A percentile compares a stretch with the other conserved stretches of the same genome.
Evolutionary conservation across 1,140 invertebrate genomes (phyloP).

Genomic region (Bombus confusus): DNA sequence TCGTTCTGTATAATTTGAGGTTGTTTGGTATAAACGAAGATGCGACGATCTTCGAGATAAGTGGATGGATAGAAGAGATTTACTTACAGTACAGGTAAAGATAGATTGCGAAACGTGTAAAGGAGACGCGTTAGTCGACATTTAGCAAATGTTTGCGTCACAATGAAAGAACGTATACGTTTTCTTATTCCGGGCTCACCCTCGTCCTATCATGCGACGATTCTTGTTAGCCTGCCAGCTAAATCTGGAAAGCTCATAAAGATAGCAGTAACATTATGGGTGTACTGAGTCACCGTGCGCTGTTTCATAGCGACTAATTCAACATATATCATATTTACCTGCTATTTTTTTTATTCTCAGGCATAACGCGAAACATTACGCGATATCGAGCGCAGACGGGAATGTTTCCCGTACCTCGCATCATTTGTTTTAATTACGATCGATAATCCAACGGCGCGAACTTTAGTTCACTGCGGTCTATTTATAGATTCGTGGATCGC

Average conservation of each 20-base stretch:
- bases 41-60: neutral
- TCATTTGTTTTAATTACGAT: slow-evolving; percentile 35
- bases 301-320: neutral
- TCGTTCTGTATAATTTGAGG: neutral
- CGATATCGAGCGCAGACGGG: slow-evolving; percentile 26
- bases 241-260: slow-evolving; percentile 38
- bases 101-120: too few relatives aligned
- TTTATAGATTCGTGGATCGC: neutral
- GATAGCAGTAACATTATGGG: slow-evolving; percentile 25
- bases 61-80: slow-evolving; percentile 24
- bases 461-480: neutral
- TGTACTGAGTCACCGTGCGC: slow-evolving; percentile 29
- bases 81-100: neutral
- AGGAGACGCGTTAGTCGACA: neutral
- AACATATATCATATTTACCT: neutral
- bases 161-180: slow-evolving; percentile 7
- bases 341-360: neutral
- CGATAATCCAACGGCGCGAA: slow-evolving; percentile 23
- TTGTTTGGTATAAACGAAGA: neutral
- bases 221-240: slow-evolving; percentile 12
- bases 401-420: slow-evolving; percentile 12
- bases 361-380: neutral
- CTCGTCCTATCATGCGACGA: slow-evolving; percentile 59
- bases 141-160: neutral
- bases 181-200: slow-evolving; percentile 46